Percentiles rank a stretch among this genome's conserved stretches.
phyloP scores from a whole-genome alignment of 2,888 invertebrate genomes.

The Volucella inflata region DNA sequence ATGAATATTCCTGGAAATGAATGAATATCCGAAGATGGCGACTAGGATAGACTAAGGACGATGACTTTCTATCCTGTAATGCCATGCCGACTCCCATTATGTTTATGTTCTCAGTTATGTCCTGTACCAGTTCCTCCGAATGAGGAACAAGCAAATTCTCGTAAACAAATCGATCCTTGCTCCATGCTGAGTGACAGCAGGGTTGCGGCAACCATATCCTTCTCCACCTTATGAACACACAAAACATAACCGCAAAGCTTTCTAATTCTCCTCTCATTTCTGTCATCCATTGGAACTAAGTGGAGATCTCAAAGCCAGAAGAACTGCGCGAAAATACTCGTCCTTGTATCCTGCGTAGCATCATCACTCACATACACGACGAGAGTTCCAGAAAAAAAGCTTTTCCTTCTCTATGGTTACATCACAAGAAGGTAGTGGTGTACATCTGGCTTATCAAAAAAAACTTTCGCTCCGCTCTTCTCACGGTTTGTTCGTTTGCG shows the following conservation, averaged over 20 bases:
- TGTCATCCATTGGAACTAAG: conserved; percentile 39
- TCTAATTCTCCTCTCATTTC: background rate
- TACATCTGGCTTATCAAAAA: conserved; percentile 42
- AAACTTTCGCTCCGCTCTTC: conserved; percentile 62
- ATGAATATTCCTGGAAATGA: conserved; percentile 12
- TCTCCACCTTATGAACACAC: conserved; percentile 8
- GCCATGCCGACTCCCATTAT: conserved; percentile 34
- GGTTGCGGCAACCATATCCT: conserved; percentile 20
- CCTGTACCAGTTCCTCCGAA: conserved; percentile 3
- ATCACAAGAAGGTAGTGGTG: conserved; percentile 36
- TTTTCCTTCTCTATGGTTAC: conserved; percentile 63
- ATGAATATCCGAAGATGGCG: conserved; percentile 25
- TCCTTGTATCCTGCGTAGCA: conserved; percentile 53
- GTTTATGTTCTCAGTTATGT: conserved; percentile 10
- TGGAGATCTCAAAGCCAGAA: conserved; percentile 4
- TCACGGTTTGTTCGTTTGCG: conserved; percentile 29
- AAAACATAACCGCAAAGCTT: conserved; percentile 50
- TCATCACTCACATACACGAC: conserved; percentile 14
- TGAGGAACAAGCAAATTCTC: conserved; percentile 25
- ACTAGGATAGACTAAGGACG: conserved; percentile 8
- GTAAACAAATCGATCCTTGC: conserved; percentile 61
- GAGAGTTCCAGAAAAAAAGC: conserved; percentile 59
- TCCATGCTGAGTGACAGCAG: conserved; percentile 40
- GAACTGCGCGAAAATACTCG: conserved; percentile 58
- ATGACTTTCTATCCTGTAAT: conserved; percentile 33